Base-by-base conservation (phyloP, 2,888 invertebrate genomes). In the Rotaria macrura region DNA sequence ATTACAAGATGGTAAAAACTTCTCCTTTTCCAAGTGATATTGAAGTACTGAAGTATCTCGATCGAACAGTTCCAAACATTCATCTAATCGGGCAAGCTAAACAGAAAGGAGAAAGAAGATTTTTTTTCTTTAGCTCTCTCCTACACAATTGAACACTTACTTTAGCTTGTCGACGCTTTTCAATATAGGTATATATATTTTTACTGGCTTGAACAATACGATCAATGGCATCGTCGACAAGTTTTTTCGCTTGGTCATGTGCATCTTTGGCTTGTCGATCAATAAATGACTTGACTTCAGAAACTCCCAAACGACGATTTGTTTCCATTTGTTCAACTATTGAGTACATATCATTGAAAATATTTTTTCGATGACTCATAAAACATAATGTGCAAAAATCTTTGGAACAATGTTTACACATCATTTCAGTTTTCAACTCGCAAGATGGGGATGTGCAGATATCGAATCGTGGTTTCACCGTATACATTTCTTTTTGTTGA, bases 21-120 rank as follows among this genome's bases (percentile, higher is more conserved):
- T 79, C n/a, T 79, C 25, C 10, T n/a, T 7, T 43, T 43, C 14
- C 14, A 79, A 25, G n/a, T 43, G 12, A 5, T 10, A 10, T 25
- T 79, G 2, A 14, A 79, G 43, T 25, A 43, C 25, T 14, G 12
- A 25, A 5, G 25, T 10, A 79, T 79, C 79, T 43, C 43, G 43
- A 43, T 79, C 79, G n/a, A 79, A 79, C n/a, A 43, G 23, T 43
- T 79, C 79, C n/a, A 79, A 79, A 79, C 79, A 79, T 79, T 79
- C 79, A 79, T 79, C 43, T 43, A 79, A 79, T 79, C 79, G 79
- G 12, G 43, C 74, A 23, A 74, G 74, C 65, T 65, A 65, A 65
- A 57, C 12, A 29, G 23, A 23, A 52, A 23, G 23, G 23, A 4
- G 6, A 23, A 52, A 52, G 6, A 20, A 52, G 14, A 47, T 14